A percentile compares a stretch with the other conserved stretches of the same genome.
phyloP scores from a whole-genome alignment of 2,113 vertebrate species.

The Eurypyga helias region DNA sequence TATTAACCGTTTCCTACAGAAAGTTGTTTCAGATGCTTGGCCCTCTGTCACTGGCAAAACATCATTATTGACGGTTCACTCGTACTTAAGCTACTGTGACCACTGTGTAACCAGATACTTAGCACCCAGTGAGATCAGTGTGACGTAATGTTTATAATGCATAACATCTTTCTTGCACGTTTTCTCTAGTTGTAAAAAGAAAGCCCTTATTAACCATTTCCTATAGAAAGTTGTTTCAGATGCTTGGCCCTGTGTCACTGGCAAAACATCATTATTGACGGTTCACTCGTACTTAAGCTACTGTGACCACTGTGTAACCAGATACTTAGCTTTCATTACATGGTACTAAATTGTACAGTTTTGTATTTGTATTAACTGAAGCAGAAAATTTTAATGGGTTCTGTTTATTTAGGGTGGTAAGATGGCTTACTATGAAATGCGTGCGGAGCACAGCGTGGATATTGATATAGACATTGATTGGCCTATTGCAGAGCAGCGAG shows the following conservation, averaged over 20 bases:
- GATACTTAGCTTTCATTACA: not conserved
- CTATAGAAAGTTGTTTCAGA: not conserved
- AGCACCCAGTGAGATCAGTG: no score
- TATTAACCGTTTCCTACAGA: not conserved
- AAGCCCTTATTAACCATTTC: not conserved
- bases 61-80: not conserved
- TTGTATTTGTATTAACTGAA: not conserved
- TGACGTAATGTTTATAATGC: not conserved
- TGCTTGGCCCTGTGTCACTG: not conserved
- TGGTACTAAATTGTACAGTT: not conserved
- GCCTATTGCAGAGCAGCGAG: conserved; percentile 96
- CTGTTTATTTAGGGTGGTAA: conserved; percentile 84
- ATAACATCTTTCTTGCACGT: not conserved
- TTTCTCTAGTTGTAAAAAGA: not conserved
- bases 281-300: not conserved
- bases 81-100: not conserved
- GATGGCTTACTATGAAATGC: conserved; percentile 92
- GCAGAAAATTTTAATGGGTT: not conserved
- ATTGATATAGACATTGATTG: conserved; percentile 97
- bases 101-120: not conserved
- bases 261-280: not conserved
- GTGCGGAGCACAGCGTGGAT: conserved; percentile 91
- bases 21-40: not conserved
- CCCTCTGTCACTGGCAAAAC: not conserved
- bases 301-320: not conserved